Evolutionary conservation across 2,797 vertebrate species (phyloP).

Genomic region (Gouania willdenowi): DNA sequence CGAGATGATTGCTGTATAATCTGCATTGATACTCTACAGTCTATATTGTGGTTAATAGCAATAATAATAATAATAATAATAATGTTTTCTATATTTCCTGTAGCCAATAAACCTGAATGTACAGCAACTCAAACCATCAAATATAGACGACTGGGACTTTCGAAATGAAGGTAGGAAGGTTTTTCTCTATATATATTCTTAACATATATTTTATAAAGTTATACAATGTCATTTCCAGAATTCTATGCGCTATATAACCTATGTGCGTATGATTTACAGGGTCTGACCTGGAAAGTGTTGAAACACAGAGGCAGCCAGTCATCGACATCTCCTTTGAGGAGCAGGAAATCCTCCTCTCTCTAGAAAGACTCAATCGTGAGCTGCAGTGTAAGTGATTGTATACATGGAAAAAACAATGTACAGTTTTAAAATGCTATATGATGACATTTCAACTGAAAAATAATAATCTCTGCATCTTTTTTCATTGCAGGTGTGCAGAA

Average conservation of each 20-base stretch:
- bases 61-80: too few species aligned
- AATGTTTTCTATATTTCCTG: slow-evolving; percentile 42
- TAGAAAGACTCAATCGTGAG: slow-evolving; percentile 73
- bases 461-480: not conserved
- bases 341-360: slow-evolving; percentile 80
- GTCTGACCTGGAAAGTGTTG: slow-evolving; percentile 58
- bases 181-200: too few species aligned
- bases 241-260: too few species aligned
- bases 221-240: too few species aligned
- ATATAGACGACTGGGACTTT: slow-evolving; percentile 45
- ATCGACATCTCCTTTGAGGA: slow-evolving; percentile 81
- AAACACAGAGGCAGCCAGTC: slow-evolving; percentile 46
- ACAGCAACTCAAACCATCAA: slow-evolving; percentile 52
- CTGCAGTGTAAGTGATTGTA: slow-evolving; percentile 57
- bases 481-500: slow-evolving; percentile 77
- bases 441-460: not conserved
- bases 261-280: slow-evolving; percentile 2
- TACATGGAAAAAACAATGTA: not conserved
- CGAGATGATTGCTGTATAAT: too few species aligned
- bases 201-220: too few species aligned
- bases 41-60: too few species aligned
- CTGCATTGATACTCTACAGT: too few species aligned
- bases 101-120: slow-evolving; percentile 52
- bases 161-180: slow-evolving; percentile 75
- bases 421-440: not conserved